Percentiles rank a stretch among this genome's conserved stretches.
These are phyloP conservation scores for Melinaea menophilus DNA, from an alignment of 2,888 invertebrate genomes.

Conservation along the genomic window DNA sequence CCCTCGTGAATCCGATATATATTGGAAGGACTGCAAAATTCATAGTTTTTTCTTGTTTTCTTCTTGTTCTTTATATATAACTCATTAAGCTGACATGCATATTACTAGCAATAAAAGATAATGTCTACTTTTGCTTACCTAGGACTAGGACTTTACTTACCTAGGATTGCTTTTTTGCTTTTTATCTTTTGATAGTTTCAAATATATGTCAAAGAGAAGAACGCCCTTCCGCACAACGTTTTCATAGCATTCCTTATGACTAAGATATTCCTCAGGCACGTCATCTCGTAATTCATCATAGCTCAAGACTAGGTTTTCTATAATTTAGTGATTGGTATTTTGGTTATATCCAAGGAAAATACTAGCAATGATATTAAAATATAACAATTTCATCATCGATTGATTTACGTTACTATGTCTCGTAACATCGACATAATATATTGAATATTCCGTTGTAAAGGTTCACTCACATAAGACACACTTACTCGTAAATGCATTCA, in stretches of 20 bases:
- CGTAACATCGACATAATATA: too few relatives aligned
- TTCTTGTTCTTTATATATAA: too few relatives aligned
- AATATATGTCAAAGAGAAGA: conserved; percentile 74
- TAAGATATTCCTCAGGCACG: conserved; percentile 85
- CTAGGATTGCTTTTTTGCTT: conserved; percentile 6
- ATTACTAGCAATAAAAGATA: too few relatives aligned
- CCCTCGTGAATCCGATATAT: conserved; percentile 48
- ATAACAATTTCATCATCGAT: too few relatives aligned
- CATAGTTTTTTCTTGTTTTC: too few relatives aligned
- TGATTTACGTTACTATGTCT: too few relatives aligned
- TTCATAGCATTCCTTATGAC: conserved; percentile 90
- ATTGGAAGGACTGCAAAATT: conserved; percentile 39
- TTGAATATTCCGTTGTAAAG: too few relatives aligned
- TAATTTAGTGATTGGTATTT: conserved; percentile 6
- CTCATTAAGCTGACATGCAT: too few relatives aligned
- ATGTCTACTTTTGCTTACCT: too few relatives aligned
- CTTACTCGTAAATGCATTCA: too few relatives aligned
- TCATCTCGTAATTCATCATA: conserved; percentile 66
- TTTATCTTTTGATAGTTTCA: conserved; percentile 11
- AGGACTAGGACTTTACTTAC: conserved; percentile 9
- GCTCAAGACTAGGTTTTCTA: conserved; percentile 41
- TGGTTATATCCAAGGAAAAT: not conserved
- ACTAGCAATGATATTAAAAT: not conserved
- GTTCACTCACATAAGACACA: too few relatives aligned
- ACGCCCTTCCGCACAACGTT: conserved; percentile 83